Percentiles rank a stretch among this genome's conserved stretches.
phyloP scores from a whole-genome alignment of 2,113 vertebrate genomes.

The Ciconia boyciana region DNA sequence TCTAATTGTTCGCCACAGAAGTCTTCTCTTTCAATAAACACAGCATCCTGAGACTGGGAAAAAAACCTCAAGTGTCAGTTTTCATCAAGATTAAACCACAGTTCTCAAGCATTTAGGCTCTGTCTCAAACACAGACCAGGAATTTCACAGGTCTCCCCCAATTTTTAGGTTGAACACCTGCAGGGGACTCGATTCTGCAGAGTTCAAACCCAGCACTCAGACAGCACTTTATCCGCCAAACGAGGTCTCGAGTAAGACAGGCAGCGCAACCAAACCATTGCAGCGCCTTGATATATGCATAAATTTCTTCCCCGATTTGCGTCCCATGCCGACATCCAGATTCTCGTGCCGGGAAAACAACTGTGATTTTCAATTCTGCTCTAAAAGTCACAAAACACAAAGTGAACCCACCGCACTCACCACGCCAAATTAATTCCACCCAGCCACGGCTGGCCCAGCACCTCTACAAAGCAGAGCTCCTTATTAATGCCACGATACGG shows the following conservation, averaged over 20 bases:
- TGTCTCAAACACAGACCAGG: fast-evolving
- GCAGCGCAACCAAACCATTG: not conserved
- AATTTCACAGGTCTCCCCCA: not conserved
- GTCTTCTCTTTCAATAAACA: not conserved
- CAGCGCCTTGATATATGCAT: not conserved
- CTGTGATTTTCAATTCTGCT: not conserved
- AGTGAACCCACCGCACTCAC: not conserved
- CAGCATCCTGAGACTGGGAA: not conserved
- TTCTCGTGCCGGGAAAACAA: not conserved
- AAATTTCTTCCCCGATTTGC: not conserved
- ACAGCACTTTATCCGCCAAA: not conserved
- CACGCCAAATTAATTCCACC: not conserved
- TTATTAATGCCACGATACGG: fast-evolving
- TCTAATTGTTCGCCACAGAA: not conserved
- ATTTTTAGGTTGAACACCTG: not conserved
- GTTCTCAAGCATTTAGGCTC: not conserved
- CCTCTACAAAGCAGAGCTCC: not conserved
- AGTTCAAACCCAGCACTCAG: not conserved
- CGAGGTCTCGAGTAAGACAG: fast-evolving
- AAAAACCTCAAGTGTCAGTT: not conserved
- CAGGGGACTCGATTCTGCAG: not conserved
- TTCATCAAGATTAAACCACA: not conserved
- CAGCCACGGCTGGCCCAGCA: not conserved
- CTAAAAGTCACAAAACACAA: not conserved
- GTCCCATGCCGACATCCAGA: not conserved